Conservation (phyloP, 2,888 invertebrate genomes). For the Caenorhabditis sp. region DNA sequence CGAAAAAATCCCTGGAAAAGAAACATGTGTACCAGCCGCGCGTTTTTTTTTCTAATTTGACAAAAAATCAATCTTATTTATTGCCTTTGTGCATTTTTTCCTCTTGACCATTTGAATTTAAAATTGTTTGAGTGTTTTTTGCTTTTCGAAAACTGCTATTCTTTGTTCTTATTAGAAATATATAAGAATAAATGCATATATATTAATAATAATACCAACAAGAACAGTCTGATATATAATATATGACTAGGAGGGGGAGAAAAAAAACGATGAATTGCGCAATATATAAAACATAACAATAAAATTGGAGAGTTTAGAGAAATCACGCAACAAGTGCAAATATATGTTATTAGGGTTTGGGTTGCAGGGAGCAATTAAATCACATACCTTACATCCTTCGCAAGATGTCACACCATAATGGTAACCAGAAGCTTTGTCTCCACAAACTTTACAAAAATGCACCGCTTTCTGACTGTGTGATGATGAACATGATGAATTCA, state of each 20-base stretch:
- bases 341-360: background rate
- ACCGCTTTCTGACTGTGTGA: slow-evolving; percentile 12
- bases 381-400: slow-evolving; percentile 92
- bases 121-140: background rate
- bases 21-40: background rate
- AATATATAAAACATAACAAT: background rate
- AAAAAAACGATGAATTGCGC: background rate
- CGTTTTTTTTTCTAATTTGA: background rate
- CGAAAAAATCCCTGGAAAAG: slow-evolving; percentile 88
- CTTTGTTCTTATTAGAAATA: no score
- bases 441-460: slow-evolving; percentile 82
- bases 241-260: background rate
- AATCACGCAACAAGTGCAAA: slow-evolving; percentile 5
- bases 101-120: background rate
- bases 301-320: background rate
- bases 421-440: slow-evolving; percentile 92
- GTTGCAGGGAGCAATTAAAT: background rate
- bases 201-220: background rate
- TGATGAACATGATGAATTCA: slow-evolving; percentile 6
- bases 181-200: background rate
- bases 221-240: background rate
- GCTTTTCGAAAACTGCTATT: background rate
- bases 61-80: slow-evolving; percentile 5
- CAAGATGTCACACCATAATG: slow-evolving; percentile 98
- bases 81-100: slow-evolving; percentile 10